Evolutionary conservation across 1,140 invertebrate genomes (phyloP).

Genomic region (Leguminivora glycinivorella): DNA sequence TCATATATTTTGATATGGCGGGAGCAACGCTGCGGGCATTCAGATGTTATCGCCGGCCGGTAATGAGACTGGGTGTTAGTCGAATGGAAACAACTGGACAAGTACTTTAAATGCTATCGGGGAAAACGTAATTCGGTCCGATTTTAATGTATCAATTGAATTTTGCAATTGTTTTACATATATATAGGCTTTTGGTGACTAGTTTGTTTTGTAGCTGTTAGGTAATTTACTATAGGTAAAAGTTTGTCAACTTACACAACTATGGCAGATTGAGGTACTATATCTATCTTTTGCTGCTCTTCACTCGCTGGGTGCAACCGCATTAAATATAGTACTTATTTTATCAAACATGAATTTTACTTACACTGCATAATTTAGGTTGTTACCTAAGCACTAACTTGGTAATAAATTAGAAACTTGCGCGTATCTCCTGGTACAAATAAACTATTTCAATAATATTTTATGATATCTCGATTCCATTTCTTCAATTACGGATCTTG

Average conservation of each 20-base stretch:
- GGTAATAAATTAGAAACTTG: constrained; percentile 9
- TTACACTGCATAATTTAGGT: too few species aligned
- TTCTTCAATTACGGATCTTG: constrained; percentile 36
- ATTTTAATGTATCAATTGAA: constrained; percentile 3
- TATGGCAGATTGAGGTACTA: too few species aligned
- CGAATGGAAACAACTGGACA: constrained; percentile 51
- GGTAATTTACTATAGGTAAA: too few species aligned
- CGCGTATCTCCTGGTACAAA: not conserved
- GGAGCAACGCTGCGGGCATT: constrained; percentile 44
- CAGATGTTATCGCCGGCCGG: constrained; percentile 60
- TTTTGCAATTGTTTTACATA: not conserved
- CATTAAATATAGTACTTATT: too few species aligned
- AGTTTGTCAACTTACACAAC: too few species aligned
- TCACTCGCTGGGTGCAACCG: too few species aligned
- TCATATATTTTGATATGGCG: constrained; percentile 31
- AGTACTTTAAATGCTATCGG: constrained; percentile 50
- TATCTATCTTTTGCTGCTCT: too few species aligned
- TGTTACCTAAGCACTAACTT: constrained; percentile 30
- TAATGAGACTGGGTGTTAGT: constrained; percentile 63
- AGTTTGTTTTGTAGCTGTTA: not conserved
- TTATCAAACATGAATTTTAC: too few species aligned
- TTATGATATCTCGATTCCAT: constrained; percentile 26
- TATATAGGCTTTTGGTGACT: not conserved
- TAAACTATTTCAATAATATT: constrained; percentile 7
- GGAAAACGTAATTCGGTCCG: constrained; percentile 13